Conservation (phyloP, 2,797 vertebrate species). For the Amphiprion clarkii region DNA sequence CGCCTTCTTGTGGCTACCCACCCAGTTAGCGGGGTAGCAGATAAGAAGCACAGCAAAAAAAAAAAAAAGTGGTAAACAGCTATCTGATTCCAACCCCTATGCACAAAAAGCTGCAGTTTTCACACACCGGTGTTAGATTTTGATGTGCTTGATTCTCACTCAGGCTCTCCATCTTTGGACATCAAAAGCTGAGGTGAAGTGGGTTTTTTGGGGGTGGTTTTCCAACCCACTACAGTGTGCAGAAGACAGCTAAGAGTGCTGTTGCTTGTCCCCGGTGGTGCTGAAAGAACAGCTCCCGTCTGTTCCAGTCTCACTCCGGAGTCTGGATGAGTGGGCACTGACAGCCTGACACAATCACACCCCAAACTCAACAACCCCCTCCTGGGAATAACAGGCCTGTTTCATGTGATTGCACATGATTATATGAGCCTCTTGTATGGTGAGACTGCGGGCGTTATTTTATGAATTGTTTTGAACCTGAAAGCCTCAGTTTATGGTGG, state of each 20-base stretch:
- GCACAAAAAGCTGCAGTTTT: no score
- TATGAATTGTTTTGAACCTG: conserved; percentile 59
- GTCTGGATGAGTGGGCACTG: conserved; percentile 78
- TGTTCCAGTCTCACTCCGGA: conserved; percentile 68
- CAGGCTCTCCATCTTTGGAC: neutral
- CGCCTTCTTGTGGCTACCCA: conserved; percentile 20
- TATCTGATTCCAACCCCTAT: neutral
- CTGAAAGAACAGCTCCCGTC: conserved; percentile 82
- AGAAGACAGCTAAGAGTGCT: conserved; percentile 73
- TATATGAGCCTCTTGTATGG: conserved; percentile 56
- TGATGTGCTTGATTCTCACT: neutral
- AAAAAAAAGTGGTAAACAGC: conserved; percentile 6
- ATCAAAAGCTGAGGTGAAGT: conserved; percentile 31
- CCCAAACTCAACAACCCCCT: conserved; percentile 72
- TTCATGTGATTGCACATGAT: conserved; percentile 75
- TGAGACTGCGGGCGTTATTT: conserved; percentile 42
- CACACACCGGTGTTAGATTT: neutral
- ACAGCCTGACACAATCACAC: conserved; percentile 81
- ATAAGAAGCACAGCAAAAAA: neutral
- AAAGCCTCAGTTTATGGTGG: conserved; percentile 40
- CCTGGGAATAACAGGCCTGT: conserved; percentile 69
- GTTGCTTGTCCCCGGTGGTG: conserved; percentile 75
- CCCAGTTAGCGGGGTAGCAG: conserved; percentile 14
- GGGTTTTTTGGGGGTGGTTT: conserved; percentile 43
- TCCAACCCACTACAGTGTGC: conserved; percentile 40